Conservation (phyloP, 1,140 invertebrate species). For the Akabosia matsudoensis region DNA sequence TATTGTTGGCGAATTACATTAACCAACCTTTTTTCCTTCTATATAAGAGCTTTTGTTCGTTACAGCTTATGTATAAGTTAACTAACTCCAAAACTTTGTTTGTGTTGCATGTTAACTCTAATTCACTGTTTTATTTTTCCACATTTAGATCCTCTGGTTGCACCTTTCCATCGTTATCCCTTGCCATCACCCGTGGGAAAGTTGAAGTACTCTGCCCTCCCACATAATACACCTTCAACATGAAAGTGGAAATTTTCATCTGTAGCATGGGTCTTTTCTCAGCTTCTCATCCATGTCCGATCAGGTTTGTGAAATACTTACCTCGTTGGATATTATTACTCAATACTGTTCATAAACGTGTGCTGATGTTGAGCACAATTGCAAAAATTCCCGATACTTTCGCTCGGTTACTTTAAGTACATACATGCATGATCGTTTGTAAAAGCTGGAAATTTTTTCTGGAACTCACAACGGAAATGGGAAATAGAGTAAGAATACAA, state of each 20-base stretch:
- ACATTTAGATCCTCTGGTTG: background rate
- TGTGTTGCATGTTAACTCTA: no score
- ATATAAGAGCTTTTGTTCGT: background rate
- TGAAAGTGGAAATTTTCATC: slow-evolving; percentile 20
- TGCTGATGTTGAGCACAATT: background rate
- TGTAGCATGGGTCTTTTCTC: slow-evolving; percentile 29
- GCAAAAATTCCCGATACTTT: no score
- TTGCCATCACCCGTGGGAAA: background rate
- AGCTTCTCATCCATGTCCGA: slow-evolving; percentile 24
- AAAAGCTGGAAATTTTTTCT: no score
- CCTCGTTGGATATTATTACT: no score
- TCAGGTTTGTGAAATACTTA: slow-evolving; percentile 36
- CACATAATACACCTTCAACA: background rate
- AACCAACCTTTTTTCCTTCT: background rate
- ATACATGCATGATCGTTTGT: no score
- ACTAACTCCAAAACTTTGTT: no score
- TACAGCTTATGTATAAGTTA: no score
- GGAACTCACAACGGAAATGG: no score
- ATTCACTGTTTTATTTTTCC: no score
- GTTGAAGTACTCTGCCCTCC: background rate
- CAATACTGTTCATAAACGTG: background rate
- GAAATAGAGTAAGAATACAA: no score
- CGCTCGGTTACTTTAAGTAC: no score
- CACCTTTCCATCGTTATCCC: background rate
- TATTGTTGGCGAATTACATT: no score